Base-by-base conservation (phyloP, 2,797 vertebrate species). In the Parambassis ranga region DNA sequence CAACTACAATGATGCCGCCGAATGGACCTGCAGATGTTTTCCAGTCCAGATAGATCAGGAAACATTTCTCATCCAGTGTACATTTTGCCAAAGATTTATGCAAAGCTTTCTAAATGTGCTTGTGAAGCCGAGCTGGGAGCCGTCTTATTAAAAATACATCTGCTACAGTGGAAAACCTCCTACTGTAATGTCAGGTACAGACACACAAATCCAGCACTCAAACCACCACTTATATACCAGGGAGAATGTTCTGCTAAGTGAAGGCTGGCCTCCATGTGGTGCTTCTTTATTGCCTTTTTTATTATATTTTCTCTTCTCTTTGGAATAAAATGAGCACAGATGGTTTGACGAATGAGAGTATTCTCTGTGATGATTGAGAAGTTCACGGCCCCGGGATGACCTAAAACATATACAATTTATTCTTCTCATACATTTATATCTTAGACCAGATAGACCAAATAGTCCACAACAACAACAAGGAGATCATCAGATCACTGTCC, bases 191-290 rank as follows among this genome's bases (percentile, higher is more conserved):
- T 66, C 48, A 58, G 42, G 16, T 50, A 33, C 10, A 20, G 10
- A 27, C 19, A 7, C 14, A 60, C 31, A 24, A 31, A 39, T 39
- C 23, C 10, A 51, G 22, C 44, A 39, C 62, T 44, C n/a, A 63
- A 47, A 56, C 14, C 1, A 10, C 15, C 32, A 33, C 37, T 64
- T 46, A 18, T 33, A 41, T 7, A 32, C 24, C 32, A 20, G 15
- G 10, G 36, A 46, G 18, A 47, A 31, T 23, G 16, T 24, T 31
- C 8, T n/a, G 5, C 10, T 35, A 5, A 64, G 10, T 5, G 16
- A 71, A 63, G 23, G 26, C 27, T 8, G 26, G 19, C 50, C 42
- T 67, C 31, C 38, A 38, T 37, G 26, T 16, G 59, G 13, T 3
- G 2, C 43, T 71, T 37, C 41, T 22, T 35, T 60, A 11, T 42